Conservation (phyloP, 2,113 vertebrate genomes). For the Pipa parva region DNA sequence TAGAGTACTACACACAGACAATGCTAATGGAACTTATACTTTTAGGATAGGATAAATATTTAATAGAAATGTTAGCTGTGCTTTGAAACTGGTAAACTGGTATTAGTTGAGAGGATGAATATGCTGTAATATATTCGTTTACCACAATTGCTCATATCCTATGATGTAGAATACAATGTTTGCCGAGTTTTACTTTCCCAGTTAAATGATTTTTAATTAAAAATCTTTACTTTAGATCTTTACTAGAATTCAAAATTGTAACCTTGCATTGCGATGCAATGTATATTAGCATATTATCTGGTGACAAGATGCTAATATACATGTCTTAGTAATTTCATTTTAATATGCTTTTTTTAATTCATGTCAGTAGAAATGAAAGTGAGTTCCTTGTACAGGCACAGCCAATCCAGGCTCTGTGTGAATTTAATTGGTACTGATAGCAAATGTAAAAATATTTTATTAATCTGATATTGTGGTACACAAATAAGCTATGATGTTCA, state of each 20-base stretch:
- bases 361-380: constrained; percentile 26
- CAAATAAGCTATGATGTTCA: not conserved
- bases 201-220: constrained; percentile 37
- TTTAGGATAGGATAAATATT: no score
- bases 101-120: no score
- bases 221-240: constrained; percentile 22
- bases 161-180: constrained; percentile 20
- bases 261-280: not conserved
- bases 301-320: constrained; percentile 21
- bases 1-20: no score
- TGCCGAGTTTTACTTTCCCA: constrained; percentile 8
- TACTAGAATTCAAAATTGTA: constrained; percentile 24
- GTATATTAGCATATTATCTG: not conserved
- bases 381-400: constrained; percentile 15
- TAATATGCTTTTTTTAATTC: constrained; percentile 29
- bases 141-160: no score
- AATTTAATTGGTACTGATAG: constrained; percentile 33
- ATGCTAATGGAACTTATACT: no score
- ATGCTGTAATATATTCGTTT: no score
- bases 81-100: no score
- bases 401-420: not conserved
- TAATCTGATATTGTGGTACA: not conserved
- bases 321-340: constrained; percentile 7
- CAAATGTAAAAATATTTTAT: not conserved
- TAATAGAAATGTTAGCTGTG: no score